These are phyloP conservation scores for Dryobates pubescens DNA, from an alignment of 2,797 vertebrate genomes.

Conservation along the genomic window DNA sequence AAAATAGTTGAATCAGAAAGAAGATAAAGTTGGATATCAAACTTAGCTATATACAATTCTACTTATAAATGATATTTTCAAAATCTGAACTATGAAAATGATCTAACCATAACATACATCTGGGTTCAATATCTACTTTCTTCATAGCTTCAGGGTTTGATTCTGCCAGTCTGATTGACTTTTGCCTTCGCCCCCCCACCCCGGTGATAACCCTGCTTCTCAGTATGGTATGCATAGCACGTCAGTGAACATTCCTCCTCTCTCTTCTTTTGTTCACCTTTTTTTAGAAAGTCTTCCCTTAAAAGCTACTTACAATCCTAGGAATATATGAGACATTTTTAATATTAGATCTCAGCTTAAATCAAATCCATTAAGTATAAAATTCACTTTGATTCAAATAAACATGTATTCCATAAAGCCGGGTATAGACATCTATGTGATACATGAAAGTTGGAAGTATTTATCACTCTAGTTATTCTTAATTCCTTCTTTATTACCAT, in stretches of 20 bases:
- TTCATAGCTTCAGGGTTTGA: neutral
- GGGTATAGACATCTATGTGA: neutral
- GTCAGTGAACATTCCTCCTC: neutral
- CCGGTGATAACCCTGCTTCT: neutral
- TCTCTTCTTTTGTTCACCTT: neutral
- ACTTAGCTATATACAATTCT: neutral
- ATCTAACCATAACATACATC: neutral
- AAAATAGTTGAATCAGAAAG: neutral
- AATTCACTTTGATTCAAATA: constrained; percentile 40
- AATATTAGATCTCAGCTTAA: constrained; percentile 29
- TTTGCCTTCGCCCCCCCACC: too few species aligned
- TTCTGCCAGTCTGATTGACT: neutral
- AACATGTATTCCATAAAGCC: constrained; percentile 34
- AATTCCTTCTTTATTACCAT: constrained; percentile 60
- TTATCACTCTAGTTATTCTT: constrained; percentile 32
- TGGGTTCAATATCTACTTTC: constrained; percentile 40
- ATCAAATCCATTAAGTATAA: constrained; percentile 44
- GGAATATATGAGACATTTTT: constrained; percentile 9
- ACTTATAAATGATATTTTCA: constrained; percentile 2
- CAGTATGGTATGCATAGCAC: neutral
- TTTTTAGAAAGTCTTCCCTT: neutral
- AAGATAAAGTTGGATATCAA: neutral
- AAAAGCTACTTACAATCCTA: neutral
- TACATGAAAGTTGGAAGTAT: constrained; percentile 2
- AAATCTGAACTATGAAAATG: neutral